Percentiles rank a stretch among this genome's conserved stretches.
Conservation (phyloP, 2,888 invertebrate genomes). For the Scaptomyza cyrtandrae region DNA sequence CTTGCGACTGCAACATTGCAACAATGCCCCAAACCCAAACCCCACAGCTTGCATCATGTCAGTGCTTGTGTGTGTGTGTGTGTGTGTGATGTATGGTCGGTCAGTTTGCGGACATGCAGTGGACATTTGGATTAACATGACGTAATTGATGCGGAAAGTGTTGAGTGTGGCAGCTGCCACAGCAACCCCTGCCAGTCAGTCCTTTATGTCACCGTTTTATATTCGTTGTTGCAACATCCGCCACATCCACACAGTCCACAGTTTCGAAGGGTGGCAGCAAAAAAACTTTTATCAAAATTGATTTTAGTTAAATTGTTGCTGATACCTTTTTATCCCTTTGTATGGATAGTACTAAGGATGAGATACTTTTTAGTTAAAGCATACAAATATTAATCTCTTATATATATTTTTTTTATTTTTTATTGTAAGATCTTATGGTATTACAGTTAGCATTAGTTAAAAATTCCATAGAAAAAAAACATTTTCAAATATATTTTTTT, state of each 20-base stretch:
- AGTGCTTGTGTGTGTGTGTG: conserved; percentile 37
- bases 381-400: neutral
- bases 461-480: too few species aligned
- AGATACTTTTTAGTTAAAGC: neutral
- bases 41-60: neutral
- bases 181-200: neutral
- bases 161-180: conserved; percentile 78
- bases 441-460: too few species aligned
- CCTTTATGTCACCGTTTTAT: neutral
- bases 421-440: neutral
- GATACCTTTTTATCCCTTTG: neutral
- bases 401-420: neutral
- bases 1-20: conserved; percentile 61
- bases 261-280: neutral
- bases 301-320: conserved; percentile 29
- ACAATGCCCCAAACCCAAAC: conserved; percentile 51
- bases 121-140: conserved; percentile 82
- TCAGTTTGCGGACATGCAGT: conserved; percentile 83
- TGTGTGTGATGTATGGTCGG: conserved; percentile 83
- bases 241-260: conserved; percentile 2
- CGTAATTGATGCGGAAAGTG: conserved; percentile 81
- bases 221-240: conserved; percentile 1
- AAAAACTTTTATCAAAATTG: conserved; percentile 59
- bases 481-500: too few species aligned
- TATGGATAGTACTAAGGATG: too few species aligned